Percentiles rank a stretch among this genome's conserved stretches.
Conservation (phyloP, 2,888 invertebrate species). For the Cryptus armator region DNA sequence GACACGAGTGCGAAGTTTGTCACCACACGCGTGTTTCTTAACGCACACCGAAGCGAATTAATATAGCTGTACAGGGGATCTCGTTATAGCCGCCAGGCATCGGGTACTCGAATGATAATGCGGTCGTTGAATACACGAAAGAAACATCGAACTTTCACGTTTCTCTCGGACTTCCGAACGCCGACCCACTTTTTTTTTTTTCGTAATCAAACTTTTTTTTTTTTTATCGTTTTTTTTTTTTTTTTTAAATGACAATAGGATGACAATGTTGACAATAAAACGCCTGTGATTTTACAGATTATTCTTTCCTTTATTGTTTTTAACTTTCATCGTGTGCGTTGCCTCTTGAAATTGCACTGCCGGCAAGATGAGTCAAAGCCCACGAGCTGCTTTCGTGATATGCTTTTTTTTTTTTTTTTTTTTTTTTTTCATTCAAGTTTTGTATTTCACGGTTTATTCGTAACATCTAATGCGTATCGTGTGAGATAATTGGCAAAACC, state of each 20-base stretch:
- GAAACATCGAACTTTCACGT: background rate
- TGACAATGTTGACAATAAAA: background rate
- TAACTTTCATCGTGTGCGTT: conserved; percentile 26
- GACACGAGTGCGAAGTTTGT: conserved; percentile 69
- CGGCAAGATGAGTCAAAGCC: conserved; percentile 51
- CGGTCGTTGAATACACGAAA: conserved; percentile 44
- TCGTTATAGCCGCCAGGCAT: conserved; percentile 26
- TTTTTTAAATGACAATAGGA: background rate
- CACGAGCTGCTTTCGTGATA: conserved; percentile 63
- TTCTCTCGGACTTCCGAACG: background rate
- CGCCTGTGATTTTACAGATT: conserved; percentile 9
- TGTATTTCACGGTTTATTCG: conserved; percentile 48
- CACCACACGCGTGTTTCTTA: conserved; percentile 18
- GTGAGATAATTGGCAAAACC: conserved; percentile 43
- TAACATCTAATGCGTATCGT: conserved; percentile 40
- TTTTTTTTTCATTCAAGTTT: conserved; percentile 7
- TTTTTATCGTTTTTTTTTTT: background rate
- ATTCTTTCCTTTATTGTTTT: conserved; percentile 47
- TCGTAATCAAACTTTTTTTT: conserved; percentile 7
- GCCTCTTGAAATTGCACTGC: conserved; percentile 54
- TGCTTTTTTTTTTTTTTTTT: conserved; percentile 40
- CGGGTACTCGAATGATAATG: conserved; percentile 53
- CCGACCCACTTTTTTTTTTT: background rate
- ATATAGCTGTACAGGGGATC: conserved; percentile 12
- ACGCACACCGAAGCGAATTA: background rate